Base-by-base conservation (phyloP, 2,113 vertebrate genomes). In the rat (Rattus norvegicus) region DNA sequence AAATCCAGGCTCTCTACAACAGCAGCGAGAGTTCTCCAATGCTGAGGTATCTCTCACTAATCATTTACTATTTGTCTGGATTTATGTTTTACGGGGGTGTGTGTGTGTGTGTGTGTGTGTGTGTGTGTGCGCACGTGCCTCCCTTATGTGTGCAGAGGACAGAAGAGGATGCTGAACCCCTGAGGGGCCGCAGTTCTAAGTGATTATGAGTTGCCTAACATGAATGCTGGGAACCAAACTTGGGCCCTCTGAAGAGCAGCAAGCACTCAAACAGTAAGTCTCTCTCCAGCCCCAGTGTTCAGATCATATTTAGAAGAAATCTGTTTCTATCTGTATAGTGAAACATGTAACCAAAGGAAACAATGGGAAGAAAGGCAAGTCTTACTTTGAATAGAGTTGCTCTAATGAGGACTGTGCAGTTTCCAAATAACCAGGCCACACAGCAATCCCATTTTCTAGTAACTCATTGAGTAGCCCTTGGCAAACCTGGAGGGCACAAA, bases 351-450 rank as follows among this genome's bases (percentile, higher is more conserved):
- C 39, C 17, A 70, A 95, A 93, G 61, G 79, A 63, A 87, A 97
- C 94, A 88, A 86, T 83, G 90, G 96, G 72, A 94, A 97, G 43
- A 90, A 76, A 79, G 26, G 19, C 24, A 89, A n/a, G 67, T 89
- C 98, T 99, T 99, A 99, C 99, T 99, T 99, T 97, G 98, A 92
- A 84, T 98, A 99, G 91, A 99, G 99, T 88, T 99, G 99, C 96
- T 99, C 99, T 98, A 99, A 28, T 59, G 99, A 99, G 12, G 97
- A 93, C 0, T 98, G 98, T 43, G 96, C 12, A 1, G 99, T 99
- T 97, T 99, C 99, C 91, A 99, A 98, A 97, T 99, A 99, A 77
- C 99, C 99, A 2, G 99, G 99, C 99, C 99, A 99, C 0, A 98
- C 98, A 70, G 99, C 99, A 98, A 99, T 99, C 75, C 99, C 98